A percentile compares a stretch with the other conserved stretches of the same genome.
Conservation (phyloP, 2,797 vertebrate species). For the Petrocephalus schoutedeni region DNA sequence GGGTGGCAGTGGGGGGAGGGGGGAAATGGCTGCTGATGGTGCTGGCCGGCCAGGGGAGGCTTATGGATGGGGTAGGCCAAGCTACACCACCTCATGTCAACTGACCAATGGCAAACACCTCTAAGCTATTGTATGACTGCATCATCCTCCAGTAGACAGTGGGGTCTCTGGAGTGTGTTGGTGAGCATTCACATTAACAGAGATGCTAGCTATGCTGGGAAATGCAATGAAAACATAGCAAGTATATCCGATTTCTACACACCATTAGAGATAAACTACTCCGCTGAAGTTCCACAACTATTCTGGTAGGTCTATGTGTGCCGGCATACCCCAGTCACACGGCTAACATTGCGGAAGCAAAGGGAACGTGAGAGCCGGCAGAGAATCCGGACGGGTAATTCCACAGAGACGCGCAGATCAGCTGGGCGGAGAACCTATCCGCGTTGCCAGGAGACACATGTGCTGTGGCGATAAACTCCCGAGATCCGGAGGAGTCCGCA, state of each 20-base stretch:
- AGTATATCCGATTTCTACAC: neutral
- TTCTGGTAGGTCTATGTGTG: neutral
- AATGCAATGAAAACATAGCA: neutral
- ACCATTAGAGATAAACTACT: neutral
- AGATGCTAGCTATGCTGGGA: neutral
- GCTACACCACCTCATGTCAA: neutral
- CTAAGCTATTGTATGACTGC: neutral
- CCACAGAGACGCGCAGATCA: conserved; percentile 12
- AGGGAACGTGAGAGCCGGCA: neutral
- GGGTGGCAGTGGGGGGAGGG: neutral
- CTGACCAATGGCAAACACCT: neutral
- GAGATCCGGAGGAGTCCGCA: conserved; percentile 39
- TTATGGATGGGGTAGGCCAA: neutral
- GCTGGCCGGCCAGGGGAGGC: neutral
- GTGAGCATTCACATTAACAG: neutral
- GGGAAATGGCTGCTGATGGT: neutral
- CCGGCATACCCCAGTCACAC: neutral
- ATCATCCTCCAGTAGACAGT: neutral
- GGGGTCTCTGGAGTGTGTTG: neutral
- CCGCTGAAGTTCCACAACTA: neutral
- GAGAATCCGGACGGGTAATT: neutral
- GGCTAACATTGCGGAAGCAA: neutral
- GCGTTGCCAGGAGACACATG: conserved; percentile 24
- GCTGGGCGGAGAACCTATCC: neutral
- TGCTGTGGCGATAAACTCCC: conserved; percentile 40